A percentile compares a stretch with the other conserved stretches of the same genome.
Evolutionary conservation across 92 coral and sea anemone genomes (phyloP).

Genomic region (Zoanthus gigantus): DNA sequence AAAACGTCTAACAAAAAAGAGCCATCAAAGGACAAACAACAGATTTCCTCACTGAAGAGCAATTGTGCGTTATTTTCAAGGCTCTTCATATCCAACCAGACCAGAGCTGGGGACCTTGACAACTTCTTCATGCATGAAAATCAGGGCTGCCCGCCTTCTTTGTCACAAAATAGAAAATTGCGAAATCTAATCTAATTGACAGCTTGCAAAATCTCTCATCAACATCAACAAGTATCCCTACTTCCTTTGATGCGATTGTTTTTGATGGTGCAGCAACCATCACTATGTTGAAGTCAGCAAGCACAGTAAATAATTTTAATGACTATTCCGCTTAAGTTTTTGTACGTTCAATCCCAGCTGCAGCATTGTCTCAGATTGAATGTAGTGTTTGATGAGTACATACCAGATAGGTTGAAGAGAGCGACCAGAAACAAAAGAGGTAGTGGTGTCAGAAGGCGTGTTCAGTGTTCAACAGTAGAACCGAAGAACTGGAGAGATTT

Average conservation of each 20-base stretch:
- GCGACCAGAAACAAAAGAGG: constrained; percentile 61
- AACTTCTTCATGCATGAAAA: constrained; percentile 9
- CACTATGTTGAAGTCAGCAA: constrained; percentile 60
- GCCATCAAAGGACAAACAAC: constrained; percentile 63
- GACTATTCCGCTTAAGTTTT: constrained; percentile 60
- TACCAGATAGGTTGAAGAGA: constrained; percentile 50
- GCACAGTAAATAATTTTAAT: constrained; percentile 47
- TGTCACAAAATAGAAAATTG: constrained; percentile 61
- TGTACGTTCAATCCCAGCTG: constrained; percentile 56
- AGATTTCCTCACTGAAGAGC: constrained; percentile 58
- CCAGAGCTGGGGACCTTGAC: constrained; percentile 1
- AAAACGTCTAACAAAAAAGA: constrained; percentile 37
- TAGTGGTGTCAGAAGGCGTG: constrained; percentile 52
- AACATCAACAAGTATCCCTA: constrained; percentile 12
- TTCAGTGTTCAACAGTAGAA: constrained; percentile 49
- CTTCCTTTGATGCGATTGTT: constrained; percentile 18
- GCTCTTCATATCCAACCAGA: constrained; percentile 46
- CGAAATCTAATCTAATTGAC: constrained; percentile 63
- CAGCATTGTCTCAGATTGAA: constrained; percentile 51
- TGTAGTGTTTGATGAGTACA: constrained; percentile 54
- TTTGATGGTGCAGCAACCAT: constrained; percentile 62
- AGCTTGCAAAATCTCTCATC: constrained; percentile 40
- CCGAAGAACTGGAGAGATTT: constrained; percentile 47
- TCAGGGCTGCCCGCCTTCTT: neutral
- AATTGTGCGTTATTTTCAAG: constrained; percentile 62